Percentiles rank a stretch among this genome's conserved stretches.
phyloP scores from a whole-genome alignment of 2,797 vertebrate species.

The Glyptemys insculpta region DNA sequence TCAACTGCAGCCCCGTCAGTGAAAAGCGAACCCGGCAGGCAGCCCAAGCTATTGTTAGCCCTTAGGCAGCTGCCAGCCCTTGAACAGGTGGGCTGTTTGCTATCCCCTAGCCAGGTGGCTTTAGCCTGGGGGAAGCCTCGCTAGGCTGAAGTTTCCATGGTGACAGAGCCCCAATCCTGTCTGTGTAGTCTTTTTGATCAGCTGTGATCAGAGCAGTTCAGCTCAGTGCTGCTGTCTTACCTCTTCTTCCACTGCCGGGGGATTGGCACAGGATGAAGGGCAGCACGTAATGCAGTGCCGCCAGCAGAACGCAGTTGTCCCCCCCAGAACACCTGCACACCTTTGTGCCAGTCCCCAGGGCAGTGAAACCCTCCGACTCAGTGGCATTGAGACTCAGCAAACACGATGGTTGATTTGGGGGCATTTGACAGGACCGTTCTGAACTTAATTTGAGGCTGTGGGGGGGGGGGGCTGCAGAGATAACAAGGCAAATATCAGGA shows the following conservation, averaged over 20 bases:
- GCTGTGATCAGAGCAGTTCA: constrained; percentile 16
- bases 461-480: not conserved
- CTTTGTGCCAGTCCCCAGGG: not conserved
- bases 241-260: not conserved
- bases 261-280: not conserved
- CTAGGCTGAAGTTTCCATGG: not conserved
- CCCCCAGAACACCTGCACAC: not conserved
- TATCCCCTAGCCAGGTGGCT: constrained; percentile 17
- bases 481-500: not conserved
- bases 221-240: not conserved
- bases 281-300: not conserved
- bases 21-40: not conserved
- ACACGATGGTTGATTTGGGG: not conserved
- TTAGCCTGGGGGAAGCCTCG: not conserved
- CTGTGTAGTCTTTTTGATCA: constrained; percentile 13
- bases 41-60: not conserved
- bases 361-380: not conserved
- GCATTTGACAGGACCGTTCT: no score
- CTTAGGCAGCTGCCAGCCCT: not conserved
- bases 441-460: not conserved
- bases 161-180: not conserved
- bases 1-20: not conserved
- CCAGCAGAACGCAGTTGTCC: rapidly evolving
- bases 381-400: not conserved
- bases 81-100: not conserved